Base-by-base conservation (phyloP, 2,797 vertebrate species). In the Galaxias olidus region DNA sequence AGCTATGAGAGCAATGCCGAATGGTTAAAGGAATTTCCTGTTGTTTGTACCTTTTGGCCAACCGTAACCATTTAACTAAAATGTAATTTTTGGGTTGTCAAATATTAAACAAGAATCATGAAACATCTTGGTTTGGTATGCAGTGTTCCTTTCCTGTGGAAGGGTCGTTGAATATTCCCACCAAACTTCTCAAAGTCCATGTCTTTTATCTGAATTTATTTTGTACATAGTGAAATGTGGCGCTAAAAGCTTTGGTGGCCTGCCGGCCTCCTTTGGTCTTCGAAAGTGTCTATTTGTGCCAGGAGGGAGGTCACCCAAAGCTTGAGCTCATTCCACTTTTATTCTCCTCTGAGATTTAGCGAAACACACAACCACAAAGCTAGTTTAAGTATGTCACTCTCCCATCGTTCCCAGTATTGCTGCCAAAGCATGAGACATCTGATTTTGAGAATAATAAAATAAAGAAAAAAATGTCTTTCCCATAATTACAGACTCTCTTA, bases 371-470 rank as follows among this genome's bases (percentile, higher is more conserved):
- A 93, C 93, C 91, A 90, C 92, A 94, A 93, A 93, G 92, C 92
- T 94, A 89, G 90, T 94, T 94, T 93, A 78, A 94, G 91, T 93
- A 77, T 93, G 92, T 94, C 92, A 92, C 92, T 89, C 91, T 84
- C 87, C 89, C 79, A 84, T 85, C 83, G 87, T 90, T 92, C 63
- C 90, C 91, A 85, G 88, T 88, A 81, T 84, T 83, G 81, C 91
- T 93, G 93, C 93, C 93, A 94, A 93, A 92, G 74, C 93, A 90
- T 91, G 90, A 94, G 92, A 93, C 92, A 94, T 93, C 94, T 92
- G 95, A 96, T 95, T 94, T 90, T 90, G 90, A 90, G 89, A 93
- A 92, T 92, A 95, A 94, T 93, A 92, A 93, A 94, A 77, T 89
- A 90, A 91, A 90, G 92, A 89, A 89, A 83, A 83, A 83, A 83